phyloP scores from a whole-genome alignment of 2,797 vertebrate species.

The Thalassophryne amazonica region DNA sequence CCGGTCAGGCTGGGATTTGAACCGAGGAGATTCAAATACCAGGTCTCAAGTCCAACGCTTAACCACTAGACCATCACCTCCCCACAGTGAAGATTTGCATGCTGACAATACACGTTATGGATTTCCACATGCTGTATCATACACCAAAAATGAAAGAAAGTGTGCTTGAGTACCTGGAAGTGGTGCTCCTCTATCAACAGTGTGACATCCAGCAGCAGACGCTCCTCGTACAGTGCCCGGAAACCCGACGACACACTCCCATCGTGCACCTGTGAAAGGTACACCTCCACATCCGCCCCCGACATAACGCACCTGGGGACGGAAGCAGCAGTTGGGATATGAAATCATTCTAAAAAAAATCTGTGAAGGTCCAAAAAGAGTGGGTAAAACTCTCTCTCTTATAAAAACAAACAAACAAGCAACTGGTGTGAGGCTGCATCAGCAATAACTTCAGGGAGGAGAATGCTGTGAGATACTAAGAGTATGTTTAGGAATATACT shows the following conservation, averaged over 20 bases:
- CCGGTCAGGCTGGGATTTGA: no score
- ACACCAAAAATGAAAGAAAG: no score
- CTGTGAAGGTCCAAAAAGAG: no score
- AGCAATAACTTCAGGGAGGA: not conserved
- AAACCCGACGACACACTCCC: conserved; percentile 98
- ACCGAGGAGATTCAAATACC: no score
- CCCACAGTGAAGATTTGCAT: no score
- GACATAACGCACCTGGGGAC: conserved; percentile 93
- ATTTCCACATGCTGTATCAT: no score
- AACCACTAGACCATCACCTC: no score
- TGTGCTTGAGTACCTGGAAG: conserved; percentile 86
- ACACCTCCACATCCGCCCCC: conserved; percentile 99
- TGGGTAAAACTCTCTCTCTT: not conserved
- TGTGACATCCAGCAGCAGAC: conserved; percentile 94
- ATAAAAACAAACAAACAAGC: not conserved
- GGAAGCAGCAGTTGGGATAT: not conserved
- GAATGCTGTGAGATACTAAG: not conserved
- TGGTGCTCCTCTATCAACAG: conserved; percentile 95
- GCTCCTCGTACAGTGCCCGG: conserved; percentile 97
- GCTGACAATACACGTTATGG: no score
- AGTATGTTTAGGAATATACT: not conserved
- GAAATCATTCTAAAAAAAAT: not conserved
- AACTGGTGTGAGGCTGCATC: not conserved
- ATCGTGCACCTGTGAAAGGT: conserved; percentile 98
- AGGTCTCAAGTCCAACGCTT: no score